Evolutionary conservation across 2,113 vertebrate genomes (phyloP).

Genomic region (Aegithalos caudatus): DNA sequence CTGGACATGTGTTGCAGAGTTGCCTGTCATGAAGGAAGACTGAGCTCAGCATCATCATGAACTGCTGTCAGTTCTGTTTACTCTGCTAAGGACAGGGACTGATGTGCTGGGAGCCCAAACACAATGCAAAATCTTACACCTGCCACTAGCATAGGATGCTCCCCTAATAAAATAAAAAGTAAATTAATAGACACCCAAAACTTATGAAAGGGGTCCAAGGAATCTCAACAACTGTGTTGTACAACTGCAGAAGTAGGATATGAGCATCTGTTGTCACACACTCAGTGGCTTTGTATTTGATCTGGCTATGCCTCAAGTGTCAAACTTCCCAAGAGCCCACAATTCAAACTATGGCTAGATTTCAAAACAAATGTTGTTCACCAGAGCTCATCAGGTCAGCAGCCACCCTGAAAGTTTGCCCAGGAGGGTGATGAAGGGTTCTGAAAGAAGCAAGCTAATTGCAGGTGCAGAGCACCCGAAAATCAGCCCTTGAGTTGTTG

Average conservation of each 20-base stretch:
- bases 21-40: background rate
- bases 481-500: background rate
- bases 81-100: background rate
- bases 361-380: background rate
- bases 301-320: background rate
- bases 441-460: background rate
- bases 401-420: background rate
- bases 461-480: background rate
- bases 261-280: background rate
- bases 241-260: background rate
- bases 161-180: background rate
- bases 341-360: background rate
- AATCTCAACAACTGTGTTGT: background rate
- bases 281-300: background rate
- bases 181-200: background rate
- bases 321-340: background rate
- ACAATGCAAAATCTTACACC: background rate
- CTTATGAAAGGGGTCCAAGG: background rate
- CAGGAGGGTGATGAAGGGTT: background rate
- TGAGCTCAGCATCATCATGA: background rate
- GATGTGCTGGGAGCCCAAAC: background rate
- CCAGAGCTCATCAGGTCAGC: background rate
- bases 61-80: background rate
- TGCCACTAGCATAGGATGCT: background rate
- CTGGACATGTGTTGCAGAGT: background rate